These are phyloP conservation scores for Zaprionus capensis DNA, from an alignment of 1,140 invertebrate genomes.

Conservation along the genomic window DNA sequence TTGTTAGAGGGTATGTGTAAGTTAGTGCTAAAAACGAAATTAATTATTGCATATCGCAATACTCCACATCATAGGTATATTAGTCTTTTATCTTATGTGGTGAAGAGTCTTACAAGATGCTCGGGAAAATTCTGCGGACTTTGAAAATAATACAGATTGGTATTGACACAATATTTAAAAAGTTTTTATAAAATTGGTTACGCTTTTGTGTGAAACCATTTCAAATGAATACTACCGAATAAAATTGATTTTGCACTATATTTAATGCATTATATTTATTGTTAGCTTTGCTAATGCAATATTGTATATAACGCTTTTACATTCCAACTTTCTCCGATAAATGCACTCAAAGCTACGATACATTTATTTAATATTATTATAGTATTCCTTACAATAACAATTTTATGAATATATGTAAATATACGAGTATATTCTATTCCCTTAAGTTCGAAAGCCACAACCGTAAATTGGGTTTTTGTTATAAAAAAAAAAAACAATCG, in stretches of 20 bases:
- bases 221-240: no score
- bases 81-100: constrained; percentile 21
- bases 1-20: constrained; percentile 4
- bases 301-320: no score
- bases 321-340: no score
- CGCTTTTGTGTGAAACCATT: no score
- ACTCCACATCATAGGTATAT: constrained; percentile 8
- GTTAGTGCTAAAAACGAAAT: neutral
- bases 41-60: constrained; percentile 6
- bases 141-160: constrained; percentile 22
- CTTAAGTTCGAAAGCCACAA: no score
- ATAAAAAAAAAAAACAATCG: no score
- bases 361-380: no score
- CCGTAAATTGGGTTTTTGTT: no score
- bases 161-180: constrained; percentile 3
- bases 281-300: neutral
- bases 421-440: no score
- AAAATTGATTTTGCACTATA: neutral
- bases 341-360: no score
- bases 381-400: no score
- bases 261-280: neutral
- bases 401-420: no score
- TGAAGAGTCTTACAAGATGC: constrained; percentile 26
- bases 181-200: neutral
- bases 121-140: constrained; percentile 1